These are phyloP conservation scores for Sarcoramphus papa DNA, from an alignment of 2,797 vertebrate genomes.

Conservation along the genomic window DNA sequence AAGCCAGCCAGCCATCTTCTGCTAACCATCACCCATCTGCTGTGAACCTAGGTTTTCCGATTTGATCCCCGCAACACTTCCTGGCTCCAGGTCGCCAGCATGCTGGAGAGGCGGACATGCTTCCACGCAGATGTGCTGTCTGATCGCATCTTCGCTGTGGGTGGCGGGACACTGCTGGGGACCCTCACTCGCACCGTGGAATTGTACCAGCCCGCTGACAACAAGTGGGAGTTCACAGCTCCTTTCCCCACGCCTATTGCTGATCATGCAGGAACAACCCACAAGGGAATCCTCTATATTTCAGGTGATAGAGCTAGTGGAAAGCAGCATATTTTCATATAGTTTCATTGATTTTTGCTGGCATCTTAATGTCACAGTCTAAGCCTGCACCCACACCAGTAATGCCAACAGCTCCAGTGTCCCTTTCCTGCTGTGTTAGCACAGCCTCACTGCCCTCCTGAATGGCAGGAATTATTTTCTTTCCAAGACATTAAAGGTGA, in stretches of 20 bases:
- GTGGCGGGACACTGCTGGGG: constrained; percentile 52
- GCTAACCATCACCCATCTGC: neutral
- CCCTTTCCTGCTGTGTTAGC: neutral
- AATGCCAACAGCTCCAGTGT: neutral
- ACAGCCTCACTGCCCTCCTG: neutral
- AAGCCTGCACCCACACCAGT: neutral
- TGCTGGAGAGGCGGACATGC: constrained; percentile 44
- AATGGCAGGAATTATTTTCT: neutral
- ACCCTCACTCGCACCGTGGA: constrained; percentile 37
- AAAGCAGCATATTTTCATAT: neutral
- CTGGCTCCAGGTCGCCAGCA: constrained; percentile 61
- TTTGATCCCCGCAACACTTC: constrained; percentile 38
- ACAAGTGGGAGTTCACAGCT: constrained; percentile 49
- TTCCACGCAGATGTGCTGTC: constrained; percentile 30
- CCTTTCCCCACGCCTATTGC: constrained; percentile 43
- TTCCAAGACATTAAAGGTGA: neutral
- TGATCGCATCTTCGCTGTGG: constrained; percentile 28
- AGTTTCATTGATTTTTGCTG: neutral
- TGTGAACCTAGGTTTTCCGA: constrained; percentile 48
- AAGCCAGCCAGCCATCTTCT: neutral
- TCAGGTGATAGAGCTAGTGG: constrained; percentile 22
- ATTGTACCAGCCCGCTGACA: constrained; percentile 18
- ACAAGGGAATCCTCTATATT: constrained; percentile 64
- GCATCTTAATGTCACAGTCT: neutral
- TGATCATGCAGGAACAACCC: constrained; percentile 57